These are phyloP conservation scores for Sebastes baramenuke DNA, from an alignment of 2,797 vertebrate genomes.

Conservation along the genomic window DNA sequence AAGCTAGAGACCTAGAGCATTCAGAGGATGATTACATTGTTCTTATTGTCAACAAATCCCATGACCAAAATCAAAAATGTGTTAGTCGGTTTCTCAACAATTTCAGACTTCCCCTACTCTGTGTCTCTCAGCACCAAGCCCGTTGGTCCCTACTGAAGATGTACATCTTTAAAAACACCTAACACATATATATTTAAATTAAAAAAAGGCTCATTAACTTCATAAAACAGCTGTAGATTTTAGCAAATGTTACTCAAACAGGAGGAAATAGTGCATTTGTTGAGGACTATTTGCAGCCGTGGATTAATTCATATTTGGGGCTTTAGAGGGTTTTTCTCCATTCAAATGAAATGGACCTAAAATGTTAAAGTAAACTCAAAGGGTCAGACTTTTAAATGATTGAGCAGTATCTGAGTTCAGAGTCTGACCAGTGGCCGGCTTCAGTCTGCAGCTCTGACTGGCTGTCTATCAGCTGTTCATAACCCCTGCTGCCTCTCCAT, in stretches of 20 bases:
- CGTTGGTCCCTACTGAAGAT: neutral
- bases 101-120: neutral
- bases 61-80: no score
- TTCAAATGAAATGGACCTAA: neutral
- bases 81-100: neutral
- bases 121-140: neutral
- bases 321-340: neutral
- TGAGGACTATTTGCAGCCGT: neutral
- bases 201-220: neutral
- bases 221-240: neutral
- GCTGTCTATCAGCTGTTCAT: conserved; percentile 35
- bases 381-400: neutral
- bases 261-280: neutral
- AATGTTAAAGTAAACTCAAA: neutral
- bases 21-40: no score
- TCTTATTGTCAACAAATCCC: neutral
- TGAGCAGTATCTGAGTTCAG: neutral
- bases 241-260: neutral
- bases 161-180: neutral
- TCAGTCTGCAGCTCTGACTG: conserved; percentile 4
- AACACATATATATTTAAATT: neutral
- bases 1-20: no score
- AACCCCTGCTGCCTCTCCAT: conserved; percentile 32
- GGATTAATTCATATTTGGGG: neutral
- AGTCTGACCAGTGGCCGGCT: neutral